Evolutionary conservation across 2,797 vertebrate genomes (phyloP), one percentile per base, ranked within the genome.

Genomic region (Anguilla anguilla): DNA sequence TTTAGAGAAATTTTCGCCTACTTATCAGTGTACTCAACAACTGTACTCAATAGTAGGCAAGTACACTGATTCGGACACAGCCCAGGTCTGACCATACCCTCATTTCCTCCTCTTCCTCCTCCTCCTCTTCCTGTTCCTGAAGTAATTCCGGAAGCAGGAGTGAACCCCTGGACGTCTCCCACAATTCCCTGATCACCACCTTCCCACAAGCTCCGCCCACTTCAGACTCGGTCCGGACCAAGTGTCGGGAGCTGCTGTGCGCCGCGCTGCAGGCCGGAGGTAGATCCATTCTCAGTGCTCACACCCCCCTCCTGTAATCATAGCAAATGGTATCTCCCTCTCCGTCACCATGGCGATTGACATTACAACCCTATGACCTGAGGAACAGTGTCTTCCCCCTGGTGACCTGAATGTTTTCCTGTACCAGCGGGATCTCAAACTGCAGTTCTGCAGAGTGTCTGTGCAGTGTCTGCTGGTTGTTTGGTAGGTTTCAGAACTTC

Each of bases 211-310:
- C 98, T 87, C 97, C 98, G 2, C 94, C 91, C 93, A 99, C 98
- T 91, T 98, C 97, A 0, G 98, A 99, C 93, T 98, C 98, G 0
- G 97, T 99, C 89, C 95, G 98, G 92, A 90, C 99, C 94, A 99
- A 99, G 92, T 99, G 99, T 92, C 96, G 99, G 94, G 98, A 99
- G 95, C 94, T 99, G 97, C 93, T 99, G 88, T 92, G 98, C 87
- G 95, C 91, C 64, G 99, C 99, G 90, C 96, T 99, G 88, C 97
- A 98, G 94, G 97, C 98, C 13, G 98, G 98, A 95, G 98, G 98
- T 98, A 94, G 96, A 96, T 93, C 49, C 19, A 31, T 72, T 72
- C 31, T 77, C 72, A 77, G 13, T 43, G 31, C 72, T 39, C 51
- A 22, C 17, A 28, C 22, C 64, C 25, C 25, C 74, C 43, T 82